Evolutionary conservation across 2,888 invertebrate genomes (phyloP).

Genomic region (Muscina levida): DNA sequence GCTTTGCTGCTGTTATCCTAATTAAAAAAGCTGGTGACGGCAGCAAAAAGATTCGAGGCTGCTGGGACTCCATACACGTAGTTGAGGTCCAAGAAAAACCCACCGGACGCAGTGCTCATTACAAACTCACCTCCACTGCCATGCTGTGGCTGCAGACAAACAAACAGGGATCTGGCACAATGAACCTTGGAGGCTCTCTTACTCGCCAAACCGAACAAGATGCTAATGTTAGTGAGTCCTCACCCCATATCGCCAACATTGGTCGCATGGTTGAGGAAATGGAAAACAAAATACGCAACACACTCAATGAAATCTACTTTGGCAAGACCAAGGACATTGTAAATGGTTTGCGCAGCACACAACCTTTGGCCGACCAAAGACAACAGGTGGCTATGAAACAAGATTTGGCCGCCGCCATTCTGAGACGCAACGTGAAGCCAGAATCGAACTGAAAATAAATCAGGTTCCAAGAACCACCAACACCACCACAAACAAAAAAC

Average conservation of each 20-base stretch:
- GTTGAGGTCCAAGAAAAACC: slow-evolving; percentile 99
- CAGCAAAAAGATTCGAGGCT: slow-evolving; percentile 98
- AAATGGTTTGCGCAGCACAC: slow-evolving; percentile 92
- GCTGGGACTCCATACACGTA: slow-evolving; percentile 99
- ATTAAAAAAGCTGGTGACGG: slow-evolving; percentile 99
- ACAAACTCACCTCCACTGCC: slow-evolving; percentile 98
- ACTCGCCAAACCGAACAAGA: slow-evolving; percentile 98
- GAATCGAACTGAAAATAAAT: slow-evolving; percentile 76
- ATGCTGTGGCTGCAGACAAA: slow-evolving; percentile 99
- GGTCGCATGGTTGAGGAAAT: slow-evolving; percentile 99
- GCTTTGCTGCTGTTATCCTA: slow-evolving; percentile 98
- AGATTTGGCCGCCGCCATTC: slow-evolving; percentile 91
- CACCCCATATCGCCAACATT: slow-evolving; percentile 98
- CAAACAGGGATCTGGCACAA: slow-evolving; percentile 96
- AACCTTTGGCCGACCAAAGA: slow-evolving; percentile 90
- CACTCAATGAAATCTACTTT: slow-evolving; percentile 99
- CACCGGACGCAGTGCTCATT: slow-evolving; percentile 95
- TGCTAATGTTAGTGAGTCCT: slow-evolving; percentile 92
- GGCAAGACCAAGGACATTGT: slow-evolving; percentile 99
- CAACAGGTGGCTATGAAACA: slow-evolving; percentile 92
- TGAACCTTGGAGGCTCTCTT: slow-evolving; percentile 99
- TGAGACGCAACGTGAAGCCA: slow-evolving; percentile 88
- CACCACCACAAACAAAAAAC: slow-evolving; percentile 20
- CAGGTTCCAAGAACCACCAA: slow-evolving; percentile 49
- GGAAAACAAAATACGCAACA: slow-evolving; percentile 99